Base-by-base conservation (phyloP, 2,797 vertebrate genomes). In the Propithecus perrieri region DNA sequence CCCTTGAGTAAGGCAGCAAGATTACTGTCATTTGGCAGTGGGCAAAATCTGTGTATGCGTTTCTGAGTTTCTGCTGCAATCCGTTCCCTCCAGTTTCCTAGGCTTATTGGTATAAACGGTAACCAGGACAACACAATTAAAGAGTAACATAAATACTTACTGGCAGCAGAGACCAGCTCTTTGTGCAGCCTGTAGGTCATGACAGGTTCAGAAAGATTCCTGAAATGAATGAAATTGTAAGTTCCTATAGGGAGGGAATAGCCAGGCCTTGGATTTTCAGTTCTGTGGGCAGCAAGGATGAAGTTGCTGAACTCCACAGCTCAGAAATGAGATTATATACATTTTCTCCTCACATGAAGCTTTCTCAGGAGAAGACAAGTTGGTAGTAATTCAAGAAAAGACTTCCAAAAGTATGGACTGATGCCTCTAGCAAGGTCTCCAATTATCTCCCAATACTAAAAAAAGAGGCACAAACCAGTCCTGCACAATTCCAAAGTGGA, bases 161-260 rank as follows among this genome's bases (percentile, higher is more conserved):
- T 99, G 98, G 99, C 99, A 98, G 99, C 99, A 95, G 98, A 99
- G 97, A 99, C 99, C 97, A 99, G 99, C 94, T 99, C 99, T 98
- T 99, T 99, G 98, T 99, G 99, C 41, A 99, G 99, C 96, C 98
- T 98, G 98, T 99, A 99, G 12, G 99, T 99, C 99, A 99, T 99
- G 96, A 99, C 98, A 7, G 99, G 99, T 98, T 99, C 99, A 96
- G 99, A 99, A 83, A 99, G 99, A 98, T 99, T 99, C 99, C 99
- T 99, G 98, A 94, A 99, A 96, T 33, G 87, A 98, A 46, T 67
- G 84, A 88, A 69, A 95, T 26, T 5, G 1, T 7, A 30, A 95
- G 85, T 85, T 48, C 11, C 63, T 63, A 53, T 4, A 0, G 35
- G 41, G 46, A 75, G 24, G 28, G 24, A 65, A 5, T 71, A 61